Percentiles rank a stretch among this genome's conserved stretches.
Evolutionary conservation across 2,113 vertebrate genomes (phyloP).

Genomic region (Platycercus adscitus): DNA sequence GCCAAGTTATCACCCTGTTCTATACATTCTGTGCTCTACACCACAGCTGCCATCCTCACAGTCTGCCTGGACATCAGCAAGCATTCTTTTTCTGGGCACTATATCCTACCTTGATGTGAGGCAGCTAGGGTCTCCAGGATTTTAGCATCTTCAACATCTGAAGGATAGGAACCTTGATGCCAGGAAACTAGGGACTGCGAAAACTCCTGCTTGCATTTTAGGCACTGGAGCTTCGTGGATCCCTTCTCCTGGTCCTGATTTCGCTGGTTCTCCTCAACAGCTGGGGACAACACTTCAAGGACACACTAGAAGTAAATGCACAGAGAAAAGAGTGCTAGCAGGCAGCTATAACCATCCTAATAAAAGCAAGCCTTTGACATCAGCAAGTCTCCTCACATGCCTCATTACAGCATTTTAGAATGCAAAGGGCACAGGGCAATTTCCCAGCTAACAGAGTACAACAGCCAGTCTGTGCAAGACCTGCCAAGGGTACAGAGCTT

Average conservation of each 20-base stretch:
- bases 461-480: background rate
- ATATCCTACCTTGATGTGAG: constrained; percentile 40
- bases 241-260: constrained; percentile 22
- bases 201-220: constrained; percentile 86
- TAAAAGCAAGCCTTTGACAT: background rate
- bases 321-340: background rate
- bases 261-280: constrained; percentile 77
- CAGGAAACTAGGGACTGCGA: background rate
- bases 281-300: constrained; percentile 74
- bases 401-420: background rate
- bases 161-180: constrained; percentile 3
- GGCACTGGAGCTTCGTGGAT: constrained; percentile 78
- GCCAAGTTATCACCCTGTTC: background rate
- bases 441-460: background rate
- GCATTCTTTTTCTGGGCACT: background rate
- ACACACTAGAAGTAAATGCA: constrained; percentile 61
- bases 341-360: background rate
- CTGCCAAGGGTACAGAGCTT: background rate
- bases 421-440: background rate
- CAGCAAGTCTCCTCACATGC: background rate
- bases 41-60: background rate
- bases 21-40: background rate
- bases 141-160: background rate
- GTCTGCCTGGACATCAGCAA: background rate
- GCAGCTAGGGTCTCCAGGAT: background rate